phyloP scores from a whole-genome alignment of 2,797 vertebrate genomes.

The Labroides dimidiatus region DNA sequence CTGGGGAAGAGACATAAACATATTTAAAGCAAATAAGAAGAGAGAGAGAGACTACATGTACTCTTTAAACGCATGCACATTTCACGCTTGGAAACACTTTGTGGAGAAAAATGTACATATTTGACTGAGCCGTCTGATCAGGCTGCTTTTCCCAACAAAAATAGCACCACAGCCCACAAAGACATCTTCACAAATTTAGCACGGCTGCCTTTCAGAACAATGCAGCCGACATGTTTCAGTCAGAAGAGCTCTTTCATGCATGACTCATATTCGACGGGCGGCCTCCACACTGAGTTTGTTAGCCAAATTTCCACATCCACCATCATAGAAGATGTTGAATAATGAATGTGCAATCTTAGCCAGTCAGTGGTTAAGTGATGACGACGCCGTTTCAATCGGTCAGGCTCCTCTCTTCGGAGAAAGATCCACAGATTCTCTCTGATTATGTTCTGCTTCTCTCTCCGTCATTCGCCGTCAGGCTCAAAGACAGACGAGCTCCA shows the following conservation, averaged over 20 bases:
- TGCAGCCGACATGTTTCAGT: slow-evolving; percentile 13
- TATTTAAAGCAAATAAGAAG: background rate
- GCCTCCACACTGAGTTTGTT: slow-evolving; percentile 27
- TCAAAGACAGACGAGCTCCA: slow-evolving; percentile 17
- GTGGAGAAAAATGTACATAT: background rate
- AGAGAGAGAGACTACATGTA: too few species aligned
- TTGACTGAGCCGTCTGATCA: background rate
- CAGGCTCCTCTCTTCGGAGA: too few species aligned
- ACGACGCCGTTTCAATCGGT: too few species aligned
- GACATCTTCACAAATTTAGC: slow-evolving; percentile 10
- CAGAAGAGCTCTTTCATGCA: slow-evolving; percentile 45
- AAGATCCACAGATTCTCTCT: slow-evolving; percentile 16
- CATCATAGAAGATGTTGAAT: slow-evolving; percentile 56
- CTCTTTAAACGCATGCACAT: too few species aligned
- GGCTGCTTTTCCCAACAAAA: background rate
- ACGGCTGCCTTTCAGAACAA: slow-evolving; percentile 27
- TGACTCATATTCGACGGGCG: slow-evolving; percentile 37
- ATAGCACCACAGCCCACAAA: background rate
- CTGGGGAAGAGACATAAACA: background rate
- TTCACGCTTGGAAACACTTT: slow-evolving; percentile 27
- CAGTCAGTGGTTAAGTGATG: slow-evolving; percentile 13
- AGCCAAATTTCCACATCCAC: slow-evolving; percentile 53
- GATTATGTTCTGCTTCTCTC: slow-evolving; percentile 18
- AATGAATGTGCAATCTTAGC: slow-evolving; percentile 20
- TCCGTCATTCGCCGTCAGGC: slow-evolving; percentile 16